Evolutionary conservation across 1,140 invertebrate genomes (phyloP), one percentile per base, ranked within the genome.

Genomic region (Pseudomyrmex flavicornis): DNA sequence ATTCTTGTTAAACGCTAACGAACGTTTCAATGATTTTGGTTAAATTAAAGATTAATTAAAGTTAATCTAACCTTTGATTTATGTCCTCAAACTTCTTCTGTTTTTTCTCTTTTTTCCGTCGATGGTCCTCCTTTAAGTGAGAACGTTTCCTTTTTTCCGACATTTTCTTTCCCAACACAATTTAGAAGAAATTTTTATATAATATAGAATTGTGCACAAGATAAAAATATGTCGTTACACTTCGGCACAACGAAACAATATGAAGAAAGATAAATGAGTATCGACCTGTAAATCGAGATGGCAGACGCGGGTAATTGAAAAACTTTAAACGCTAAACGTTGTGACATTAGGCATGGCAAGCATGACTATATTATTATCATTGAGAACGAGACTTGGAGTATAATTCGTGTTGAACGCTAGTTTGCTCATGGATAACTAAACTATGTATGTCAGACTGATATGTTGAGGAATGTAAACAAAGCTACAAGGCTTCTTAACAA

Each of bases 231-330:
- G 65, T 50, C 44, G 48, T 4, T n/a, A 68, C 50, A 15, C 10
- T 13, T 68, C 17, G 44, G 17, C 44, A 68, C 65, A 68, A 68
- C 66, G 5, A 69, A 69, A 69, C 48, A 69, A 69, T 69, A 69
- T 69, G 46, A 69, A 10, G 12, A 0, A 69, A 10, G 12, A 0
- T 15, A 52, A 1, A 8, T 22, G 1, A 7, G 15, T 26, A 26
- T 26, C 2, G 26, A 26, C 3, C 2, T 2, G 26, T 3, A 2
- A 26, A 26, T 26, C 26, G 2, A 35, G n/a, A 12, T 15, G 2
- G 35, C 17, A 9, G 26, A 17, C 8, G 48, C 20, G 48, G 13
- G 12, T 15, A 17, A n/a, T 50, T 26, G 2, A 22, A 69, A 69
- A 69, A 12, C 2, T 52, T 15, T 8, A 10, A 13, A 13, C 66